Percentiles rank a stretch among this genome's conserved stretches.
Evolutionary conservation across 2,797 vertebrate genomes (phyloP).

Genomic region (Phoeniculus purpureus): DNA sequence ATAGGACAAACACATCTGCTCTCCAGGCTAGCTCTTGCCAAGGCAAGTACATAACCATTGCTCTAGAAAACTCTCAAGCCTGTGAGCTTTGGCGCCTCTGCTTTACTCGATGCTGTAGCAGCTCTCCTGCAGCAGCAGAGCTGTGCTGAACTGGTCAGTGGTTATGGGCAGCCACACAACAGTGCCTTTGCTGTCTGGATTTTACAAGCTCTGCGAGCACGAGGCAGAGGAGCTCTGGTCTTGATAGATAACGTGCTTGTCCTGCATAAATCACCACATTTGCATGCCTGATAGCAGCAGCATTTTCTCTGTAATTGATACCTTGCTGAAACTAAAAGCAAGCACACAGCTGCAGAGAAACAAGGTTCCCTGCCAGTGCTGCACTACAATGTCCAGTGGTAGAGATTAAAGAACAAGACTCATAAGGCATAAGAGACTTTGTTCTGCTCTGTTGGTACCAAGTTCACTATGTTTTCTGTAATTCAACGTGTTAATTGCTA

Average conservation of each 20-base stretch:
- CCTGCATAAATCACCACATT: background rate
- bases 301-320: background rate
- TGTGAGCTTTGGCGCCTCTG: constrained; percentile 22
- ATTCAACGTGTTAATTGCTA: constrained; percentile 23
- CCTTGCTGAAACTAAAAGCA: background rate
- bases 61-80: constrained; percentile 47
- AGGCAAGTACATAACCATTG: constrained; percentile 8
- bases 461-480: background rate
- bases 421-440: background rate
- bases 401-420: constrained; percentile 7
- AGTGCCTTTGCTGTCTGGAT: background rate
- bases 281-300: background rate
- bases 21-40: constrained; percentile 33
- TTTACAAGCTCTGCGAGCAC: background rate
- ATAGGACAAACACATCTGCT: background rate
- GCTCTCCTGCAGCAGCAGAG: constrained; percentile 6
- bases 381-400: background rate
- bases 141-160: background rate
- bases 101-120: background rate
- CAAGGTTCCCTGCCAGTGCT: background rate
- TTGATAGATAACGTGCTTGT: background rate
- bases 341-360: background rate
- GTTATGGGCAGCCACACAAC: background rate
- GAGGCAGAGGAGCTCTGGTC: background rate
- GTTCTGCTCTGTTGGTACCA: constrained; percentile 28